Evolutionary conservation across 2,113 vertebrate species (phyloP), one percentile per base, ranked within the genome.

Genomic region (Furnarius figulus): DNA sequence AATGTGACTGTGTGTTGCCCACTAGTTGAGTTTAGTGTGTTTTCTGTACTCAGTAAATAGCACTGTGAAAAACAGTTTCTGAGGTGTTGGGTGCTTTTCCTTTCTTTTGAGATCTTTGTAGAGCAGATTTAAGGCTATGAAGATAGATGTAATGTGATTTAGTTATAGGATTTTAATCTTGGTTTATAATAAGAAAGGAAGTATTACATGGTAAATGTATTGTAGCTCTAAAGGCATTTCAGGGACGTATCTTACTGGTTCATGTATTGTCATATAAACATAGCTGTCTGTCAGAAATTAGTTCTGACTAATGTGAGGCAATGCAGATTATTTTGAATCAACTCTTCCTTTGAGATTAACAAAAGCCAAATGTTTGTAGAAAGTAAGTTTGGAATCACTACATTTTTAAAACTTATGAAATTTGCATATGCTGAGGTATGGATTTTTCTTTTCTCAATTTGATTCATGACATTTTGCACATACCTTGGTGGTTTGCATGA

Each of bases 341-440:
- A 88, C 30, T 59, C 52, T 94, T 87, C 50, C 33, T 93, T 90
- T 90, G 55, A 88, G 61, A 67, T 84, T 95, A 94, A 88, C 42
- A 78, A 81, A 83, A 85, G 14, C 31, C 47, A 65, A 81, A 81
- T 94, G 68, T 83, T 88, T 80, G 28, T 53, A 40, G 52, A 86
- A 88, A 74, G 35, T 77, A 55, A 52, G 39, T 66, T 90, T 80
- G 40, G 15, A 27, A 71, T 63, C 28, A 33, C 67, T 94, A 49
- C 19, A 40, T 0, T 71, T 79, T 71, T 59, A 86, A 65, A 62
- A 83, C 20, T 85, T 94, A 7, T 46, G 76, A 77, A 73, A 77
- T 55, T 31, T 40, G 5, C 15, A 10, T 71, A 10, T 77, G 27
- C 67, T 77, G 50, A 91, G 24, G 4, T 74, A 30, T 12, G 24